Percentiles rank a stretch among this genome's conserved stretches.
phyloP scores from a whole-genome alignment of 2,113 vertebrate species.

The Mixornis gularis region DNA sequence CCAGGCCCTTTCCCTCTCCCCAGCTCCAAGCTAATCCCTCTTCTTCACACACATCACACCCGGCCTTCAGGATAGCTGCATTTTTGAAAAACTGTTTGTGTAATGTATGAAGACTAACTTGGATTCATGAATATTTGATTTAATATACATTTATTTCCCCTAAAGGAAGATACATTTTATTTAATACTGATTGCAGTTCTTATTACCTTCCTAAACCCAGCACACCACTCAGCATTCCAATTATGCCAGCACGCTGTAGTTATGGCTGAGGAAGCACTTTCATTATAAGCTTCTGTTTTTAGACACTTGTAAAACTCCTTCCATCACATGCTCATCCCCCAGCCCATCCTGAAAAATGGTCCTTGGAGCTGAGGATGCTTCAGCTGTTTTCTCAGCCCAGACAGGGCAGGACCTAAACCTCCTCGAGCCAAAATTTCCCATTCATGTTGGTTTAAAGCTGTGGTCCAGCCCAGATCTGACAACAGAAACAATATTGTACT shows the following conservation, averaged over 20 bases:
- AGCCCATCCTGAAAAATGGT: not conserved
- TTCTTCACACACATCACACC: not conserved
- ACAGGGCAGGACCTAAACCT: not conserved
- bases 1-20: not conserved
- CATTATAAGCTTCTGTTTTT: conserved; percentile 58
- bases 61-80: not conserved
- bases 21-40: not conserved
- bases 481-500: not conserved
- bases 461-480: not conserved
- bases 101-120: conserved; percentile 48
- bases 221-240: conserved; percentile 64
- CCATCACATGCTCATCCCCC: not conserved
- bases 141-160: conserved; percentile 64
- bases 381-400: not conserved
- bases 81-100: conserved; percentile 47
- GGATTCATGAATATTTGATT: conserved; percentile 66
- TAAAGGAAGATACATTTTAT: conserved; percentile 70
- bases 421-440: not conserved
- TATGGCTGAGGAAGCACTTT: conserved; percentile 67
- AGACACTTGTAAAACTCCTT: conserved; percentile 48
- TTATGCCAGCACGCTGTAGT: conserved; percentile 43
- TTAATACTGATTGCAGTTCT: conserved; percentile 70
- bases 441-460: accelerated
- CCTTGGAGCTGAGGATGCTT: not conserved
- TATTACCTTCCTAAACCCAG: conserved; percentile 64